Evolutionary conservation across 2,888 invertebrate species (phyloP), one percentile per base, ranked within the genome.

Genomic region (Eugnorisma glareosa): DNA sequence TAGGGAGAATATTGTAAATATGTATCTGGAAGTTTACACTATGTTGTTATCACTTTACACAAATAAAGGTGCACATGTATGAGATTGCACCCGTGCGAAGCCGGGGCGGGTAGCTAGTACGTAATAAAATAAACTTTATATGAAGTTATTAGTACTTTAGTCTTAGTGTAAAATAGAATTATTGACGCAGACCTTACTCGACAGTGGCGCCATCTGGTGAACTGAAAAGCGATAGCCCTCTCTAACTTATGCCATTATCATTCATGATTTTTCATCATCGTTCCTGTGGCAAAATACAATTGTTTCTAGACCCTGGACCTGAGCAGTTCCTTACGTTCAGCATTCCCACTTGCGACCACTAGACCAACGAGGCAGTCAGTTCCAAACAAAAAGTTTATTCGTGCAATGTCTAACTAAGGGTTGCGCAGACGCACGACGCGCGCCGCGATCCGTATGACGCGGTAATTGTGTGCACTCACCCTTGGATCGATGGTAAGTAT

Each of bases 401-500:
- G 31, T 76, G 67, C 66, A 75, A 78, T n/a, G 66, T 75, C n/a
- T 75, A 77, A 79, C 71, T 45, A 83, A 82, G 83, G 89, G 75
- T 69, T 91, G 93, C 93, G 94, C 90, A 79, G 59, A 82, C 91
- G 92, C 93, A 89, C 69, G 87, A 83, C 71, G 88, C 87, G 85
- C 86, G 86, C 90, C 86, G 48, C 89, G 89, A 88, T 77, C 89
- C 93, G 91, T 92, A 87, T 90, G 89, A 91, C 91, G 89, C 84
- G 79, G 88, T 93, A 94, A 94, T 94, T 92, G 91, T 92, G 93
- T 87, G 92, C 91, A 88, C 83, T 92, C 87, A 88, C 88, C 89
- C 86, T 88, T 83, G 85, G 69, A 57, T 67, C 59, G 37, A 57
- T 80, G 78, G 69, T 68, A 77, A 83, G 81, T 77, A 45, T 79